Evolutionary conservation across 23 tunicate genomes (phyloP).

Genomic region (Styela clava): DNA sequence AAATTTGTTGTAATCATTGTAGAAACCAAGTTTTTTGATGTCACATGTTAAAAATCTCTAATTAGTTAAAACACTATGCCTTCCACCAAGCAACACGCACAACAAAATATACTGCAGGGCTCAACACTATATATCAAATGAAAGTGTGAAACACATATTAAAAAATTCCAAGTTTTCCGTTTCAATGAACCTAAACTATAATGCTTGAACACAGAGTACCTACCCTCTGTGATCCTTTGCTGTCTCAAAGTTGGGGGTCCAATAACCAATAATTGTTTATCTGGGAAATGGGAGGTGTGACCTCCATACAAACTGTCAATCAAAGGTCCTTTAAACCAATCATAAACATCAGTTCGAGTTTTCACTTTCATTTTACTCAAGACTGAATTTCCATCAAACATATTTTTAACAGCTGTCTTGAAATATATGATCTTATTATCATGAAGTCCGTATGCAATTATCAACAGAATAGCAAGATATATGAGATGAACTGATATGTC

Average conservation of each 20-base stretch:
- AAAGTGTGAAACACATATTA: no score
- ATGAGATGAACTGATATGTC: conserved; percentile 40
- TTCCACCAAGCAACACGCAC: no score
- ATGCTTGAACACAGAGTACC: no score
- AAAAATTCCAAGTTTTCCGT: no score
- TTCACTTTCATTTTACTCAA: conserved; percentile 5
- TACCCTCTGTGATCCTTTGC: conserved; percentile 28
- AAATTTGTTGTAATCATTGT: no score
- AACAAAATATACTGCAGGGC: no score
- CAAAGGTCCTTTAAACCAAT: conserved; percentile 14
- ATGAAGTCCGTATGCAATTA: conserved; percentile 26
- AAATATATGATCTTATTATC: conserved; percentile 23
- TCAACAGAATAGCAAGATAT: conserved; percentile 39
- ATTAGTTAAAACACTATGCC: no score
- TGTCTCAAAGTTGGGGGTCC: conserved; percentile 43
- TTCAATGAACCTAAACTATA: no score
- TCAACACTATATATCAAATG: no score
- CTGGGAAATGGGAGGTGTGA: conserved; percentile 29
- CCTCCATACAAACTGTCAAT: conserved; percentile 22
- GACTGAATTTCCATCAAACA: conserved; percentile 7
- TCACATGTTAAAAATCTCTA: no score
- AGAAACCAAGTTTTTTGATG: no score
- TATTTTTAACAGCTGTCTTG: conserved; percentile 25
- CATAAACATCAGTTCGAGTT: neutral
- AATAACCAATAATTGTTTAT: conserved; percentile 31